Conservation (phyloP, 2,113 vertebrate genomes). For the Probosciger aterrimus region DNA sequence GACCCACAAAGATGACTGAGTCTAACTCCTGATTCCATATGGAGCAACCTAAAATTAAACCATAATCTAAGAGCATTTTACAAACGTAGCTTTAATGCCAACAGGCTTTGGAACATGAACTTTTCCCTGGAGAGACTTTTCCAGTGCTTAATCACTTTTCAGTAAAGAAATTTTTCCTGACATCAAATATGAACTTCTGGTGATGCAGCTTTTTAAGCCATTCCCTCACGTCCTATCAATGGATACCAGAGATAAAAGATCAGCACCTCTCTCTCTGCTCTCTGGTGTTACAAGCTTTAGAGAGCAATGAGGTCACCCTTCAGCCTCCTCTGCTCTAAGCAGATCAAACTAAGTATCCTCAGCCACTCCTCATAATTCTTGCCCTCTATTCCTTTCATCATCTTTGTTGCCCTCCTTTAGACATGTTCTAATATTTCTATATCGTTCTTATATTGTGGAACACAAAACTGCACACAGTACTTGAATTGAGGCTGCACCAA, state of each 20-base stretch:
- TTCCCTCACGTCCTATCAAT: fast-evolving
- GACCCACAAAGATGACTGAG: background rate
- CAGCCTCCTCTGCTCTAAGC: background rate
- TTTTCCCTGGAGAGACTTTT: background rate
- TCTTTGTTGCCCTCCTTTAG: background rate
- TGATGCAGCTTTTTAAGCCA: background rate
- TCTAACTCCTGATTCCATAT: background rate
- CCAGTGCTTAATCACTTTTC: background rate
- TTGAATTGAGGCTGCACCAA: background rate
- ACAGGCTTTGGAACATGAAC: background rate
- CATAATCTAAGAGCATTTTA: background rate
- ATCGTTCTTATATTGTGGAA: background rate
- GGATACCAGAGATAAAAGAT: background rate
- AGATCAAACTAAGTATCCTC: background rate
- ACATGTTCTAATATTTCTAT: background rate
- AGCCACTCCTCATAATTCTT: background rate
- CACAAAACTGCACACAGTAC: background rate
- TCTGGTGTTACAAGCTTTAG: background rate
- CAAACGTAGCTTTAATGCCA: fast-evolving
- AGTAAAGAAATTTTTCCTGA: background rate
- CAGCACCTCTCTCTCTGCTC: background rate
- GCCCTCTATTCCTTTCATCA: background rate
- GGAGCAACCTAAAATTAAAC: background rate
- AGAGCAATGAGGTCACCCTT: background rate
- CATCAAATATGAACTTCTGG: background rate